Percentiles rank a stretch among this genome's conserved stretches.
These are phyloP conservation scores for Thalassophryne amazonica DNA, from an alignment of 2,797 vertebrate genomes.

Conservation along the genomic window DNA sequence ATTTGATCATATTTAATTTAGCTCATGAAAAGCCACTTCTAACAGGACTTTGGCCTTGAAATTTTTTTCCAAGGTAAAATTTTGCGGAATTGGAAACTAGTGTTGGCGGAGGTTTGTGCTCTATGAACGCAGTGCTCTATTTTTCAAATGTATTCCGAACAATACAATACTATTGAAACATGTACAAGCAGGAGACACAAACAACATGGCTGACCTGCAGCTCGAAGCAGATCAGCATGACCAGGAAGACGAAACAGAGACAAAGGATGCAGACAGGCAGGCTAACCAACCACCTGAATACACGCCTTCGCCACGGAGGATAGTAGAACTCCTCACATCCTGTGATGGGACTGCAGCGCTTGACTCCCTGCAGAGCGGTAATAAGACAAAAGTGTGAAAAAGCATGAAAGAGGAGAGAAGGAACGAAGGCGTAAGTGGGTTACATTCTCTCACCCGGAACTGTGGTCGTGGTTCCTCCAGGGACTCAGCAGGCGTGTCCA, in stretches of 20 bases:
- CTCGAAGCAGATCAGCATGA: slow-evolving; percentile 97
- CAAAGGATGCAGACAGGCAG: slow-evolving; percentile 90
- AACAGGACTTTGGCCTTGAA: no score
- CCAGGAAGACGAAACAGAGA: slow-evolving; percentile 90
- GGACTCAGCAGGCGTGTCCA: slow-evolving; percentile 87
- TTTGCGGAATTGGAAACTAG: no score
- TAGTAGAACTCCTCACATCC: slow-evolving; percentile 94
- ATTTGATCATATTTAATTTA: no score
- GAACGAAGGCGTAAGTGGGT: not conserved
- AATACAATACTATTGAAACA: not conserved
- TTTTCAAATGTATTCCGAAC: no score
- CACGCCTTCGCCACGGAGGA: slow-evolving; percentile 90
- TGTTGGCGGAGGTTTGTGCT: no score
- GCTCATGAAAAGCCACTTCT: no score
- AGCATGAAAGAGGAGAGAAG: not conserved
- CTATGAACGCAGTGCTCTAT: no score
- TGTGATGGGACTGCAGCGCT: slow-evolving; percentile 92
- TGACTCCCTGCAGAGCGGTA: slow-evolving; percentile 79
- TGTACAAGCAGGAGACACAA: not conserved
- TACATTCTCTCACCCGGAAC: slow-evolving; percentile 84
- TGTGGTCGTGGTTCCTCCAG: slow-evolving; percentile 94
- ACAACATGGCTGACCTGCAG: slow-evolving; percentile 84
- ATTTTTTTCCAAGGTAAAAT: no score
- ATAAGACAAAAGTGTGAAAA: not conserved
- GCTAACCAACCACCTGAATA: slow-evolving; percentile 94